These are phyloP conservation scores for Pteruthius melanotis DNA, from an alignment of 2,113 vertebrate species.

Conservation along the genomic window DNA sequence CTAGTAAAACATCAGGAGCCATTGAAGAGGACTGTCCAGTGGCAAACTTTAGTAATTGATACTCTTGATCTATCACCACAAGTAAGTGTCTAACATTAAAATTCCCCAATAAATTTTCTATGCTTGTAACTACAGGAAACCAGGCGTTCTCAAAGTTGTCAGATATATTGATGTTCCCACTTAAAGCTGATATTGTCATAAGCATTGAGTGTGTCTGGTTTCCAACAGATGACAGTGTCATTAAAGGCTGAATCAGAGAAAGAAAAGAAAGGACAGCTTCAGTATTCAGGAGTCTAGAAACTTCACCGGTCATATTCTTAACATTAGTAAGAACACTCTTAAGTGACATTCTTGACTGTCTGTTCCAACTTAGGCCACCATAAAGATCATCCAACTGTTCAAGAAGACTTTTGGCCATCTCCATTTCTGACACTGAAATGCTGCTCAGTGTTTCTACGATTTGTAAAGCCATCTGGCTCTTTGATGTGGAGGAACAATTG, in stretches of 20 bases:
- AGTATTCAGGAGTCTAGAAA: neutral
- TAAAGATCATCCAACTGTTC: neutral
- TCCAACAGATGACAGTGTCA: neutral
- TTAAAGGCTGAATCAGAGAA: slow-evolving; percentile 18
- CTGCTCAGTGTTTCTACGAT: neutral
- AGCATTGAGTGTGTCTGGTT: neutral
- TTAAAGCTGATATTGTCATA: slow-evolving; percentile 4
- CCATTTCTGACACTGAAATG: neutral
- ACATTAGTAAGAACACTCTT: neutral
- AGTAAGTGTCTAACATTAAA: neutral
- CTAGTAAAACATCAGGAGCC: neutral
- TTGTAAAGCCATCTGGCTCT: slow-evolving; percentile 36
- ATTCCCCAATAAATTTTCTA: neutral
- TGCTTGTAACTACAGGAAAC: neutral
- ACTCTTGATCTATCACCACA: neutral
- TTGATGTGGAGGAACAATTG: neutral
- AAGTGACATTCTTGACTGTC: neutral
- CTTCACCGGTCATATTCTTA: neutral
- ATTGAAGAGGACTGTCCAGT: neutral
- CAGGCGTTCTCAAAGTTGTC: slow-evolving; percentile 10
- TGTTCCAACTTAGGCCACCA: neutral
- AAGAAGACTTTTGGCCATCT: neutral
- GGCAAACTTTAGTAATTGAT: neutral
- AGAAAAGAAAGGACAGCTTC: neutral
- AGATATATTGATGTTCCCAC: neutral